phyloP scores from a whole-genome alignment of 2,797 vertebrate genomes.

The Neoniphon sammara region DNA sequence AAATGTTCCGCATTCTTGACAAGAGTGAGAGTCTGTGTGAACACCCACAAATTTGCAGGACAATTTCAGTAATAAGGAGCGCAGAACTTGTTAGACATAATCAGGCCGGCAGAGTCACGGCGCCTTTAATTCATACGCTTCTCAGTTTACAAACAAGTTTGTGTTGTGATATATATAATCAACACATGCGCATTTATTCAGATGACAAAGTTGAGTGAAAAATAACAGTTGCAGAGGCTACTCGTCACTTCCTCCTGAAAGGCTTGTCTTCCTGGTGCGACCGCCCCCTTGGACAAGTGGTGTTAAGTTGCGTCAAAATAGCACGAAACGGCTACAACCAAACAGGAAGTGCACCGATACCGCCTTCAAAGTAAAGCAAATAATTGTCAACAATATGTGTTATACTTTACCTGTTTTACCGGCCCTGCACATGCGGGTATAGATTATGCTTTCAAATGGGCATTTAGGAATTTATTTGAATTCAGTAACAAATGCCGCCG shows the following conservation, averaged over 20 bases:
- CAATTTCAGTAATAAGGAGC: not conserved
- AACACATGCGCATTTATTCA: conserved; percentile 1
- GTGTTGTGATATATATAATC: not conserved
- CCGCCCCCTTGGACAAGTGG: conserved; percentile 60
- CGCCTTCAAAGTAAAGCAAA: not conserved
- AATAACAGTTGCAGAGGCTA: conserved; percentile 72
- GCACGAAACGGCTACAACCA: conserved; percentile 4
- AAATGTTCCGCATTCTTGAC: conserved; percentile 84
- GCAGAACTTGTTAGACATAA: not conserved
- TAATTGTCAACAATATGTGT: not conserved
- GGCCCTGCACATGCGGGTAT: accelerated
- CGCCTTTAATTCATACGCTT: accelerated
- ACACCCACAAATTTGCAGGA: conserved; percentile 50
- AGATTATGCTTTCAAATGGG: accelerated
- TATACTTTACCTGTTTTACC: accelerated
- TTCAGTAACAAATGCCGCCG: not conserved
- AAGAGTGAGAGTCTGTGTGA: conserved; percentile 43
- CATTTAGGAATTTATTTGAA: accelerated
- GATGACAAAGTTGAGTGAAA: conserved; percentile 69
- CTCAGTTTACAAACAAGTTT: not conserved
- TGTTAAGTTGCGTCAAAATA: conserved; percentile 13
- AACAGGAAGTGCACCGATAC: conserved; percentile 42
- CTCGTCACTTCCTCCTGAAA: conserved; percentile 89
- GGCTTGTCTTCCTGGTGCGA: conserved; percentile 82
- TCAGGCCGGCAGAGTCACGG: no score